These are phyloP conservation scores for Drosophila lini DNA, from an alignment of 1,140 invertebrate genomes.

Conservation along the genomic window DNA sequence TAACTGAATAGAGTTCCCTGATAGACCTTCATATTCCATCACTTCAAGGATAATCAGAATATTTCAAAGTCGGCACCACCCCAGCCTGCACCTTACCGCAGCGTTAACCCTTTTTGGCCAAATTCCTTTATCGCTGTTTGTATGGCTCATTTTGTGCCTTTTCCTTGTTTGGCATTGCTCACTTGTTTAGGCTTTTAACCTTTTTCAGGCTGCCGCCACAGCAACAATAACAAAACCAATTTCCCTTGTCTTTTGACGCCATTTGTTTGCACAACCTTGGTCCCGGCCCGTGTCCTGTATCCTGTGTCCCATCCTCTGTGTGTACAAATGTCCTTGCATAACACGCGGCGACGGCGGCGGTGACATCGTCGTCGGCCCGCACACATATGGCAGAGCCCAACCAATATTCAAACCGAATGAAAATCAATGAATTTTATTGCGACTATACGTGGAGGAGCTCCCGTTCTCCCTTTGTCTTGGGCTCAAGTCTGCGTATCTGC, in stretches of 20 bases:
- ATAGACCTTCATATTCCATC: conserved; percentile 44
- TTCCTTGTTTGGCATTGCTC: conserved; percentile 75
- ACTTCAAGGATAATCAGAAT: conserved; percentile 30
- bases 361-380: conserved; percentile 16
- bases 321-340: conserved; percentile 27
- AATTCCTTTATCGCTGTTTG: conserved; percentile 57
- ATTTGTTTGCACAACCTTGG: conserved; percentile 76
- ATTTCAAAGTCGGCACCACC: conserved; percentile 22
- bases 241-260: conserved; percentile 74
- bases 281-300: conserved; percentile 23
- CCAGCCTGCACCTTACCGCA: background rate
- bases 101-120: conserved; percentile 27
- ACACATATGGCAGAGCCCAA: conserved; percentile 39
- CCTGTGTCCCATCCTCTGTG: conserved; percentile 7
- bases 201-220: conserved; percentile 58
- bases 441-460: conserved; percentile 45
- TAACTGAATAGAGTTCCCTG: conserved; percentile 12
- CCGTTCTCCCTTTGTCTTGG: background rate
- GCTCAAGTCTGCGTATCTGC: conserved; percentile 20
- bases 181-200: conserved; percentile 77
- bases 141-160: conserved; percentile 66
- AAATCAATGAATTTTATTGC: conserved; percentile 80
- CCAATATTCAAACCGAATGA: conserved; percentile 58
- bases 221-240: conserved; percentile 53
- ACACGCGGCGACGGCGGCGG: conserved; percentile 47